Percentiles rank a stretch among this genome's conserved stretches.
Conservation (phyloP, 1,140 invertebrate genomes). For the Melitaea cinxia region DNA sequence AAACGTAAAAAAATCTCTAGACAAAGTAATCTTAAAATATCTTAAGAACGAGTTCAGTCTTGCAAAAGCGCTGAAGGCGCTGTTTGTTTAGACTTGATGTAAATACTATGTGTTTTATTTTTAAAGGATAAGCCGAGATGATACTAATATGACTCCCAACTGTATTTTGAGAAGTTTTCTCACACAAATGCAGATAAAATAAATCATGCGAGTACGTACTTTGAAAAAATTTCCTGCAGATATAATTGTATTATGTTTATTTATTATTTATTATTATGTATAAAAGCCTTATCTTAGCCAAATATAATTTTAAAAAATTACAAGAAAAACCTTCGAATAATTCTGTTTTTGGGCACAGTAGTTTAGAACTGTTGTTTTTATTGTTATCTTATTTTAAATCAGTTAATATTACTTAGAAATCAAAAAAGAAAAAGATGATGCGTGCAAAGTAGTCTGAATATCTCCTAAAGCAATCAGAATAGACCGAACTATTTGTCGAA, state of each 20-base stretch:
- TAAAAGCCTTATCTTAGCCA: too few relatives aligned
- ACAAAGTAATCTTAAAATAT: not conserved
- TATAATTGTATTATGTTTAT: too few relatives aligned
- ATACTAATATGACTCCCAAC: conserved; percentile 16
- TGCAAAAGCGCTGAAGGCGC: conserved; percentile 11
- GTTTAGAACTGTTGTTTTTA: too few relatives aligned
- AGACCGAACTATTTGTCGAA: not conserved
- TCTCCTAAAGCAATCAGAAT: not conserved
- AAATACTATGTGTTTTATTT: conserved; percentile 17
- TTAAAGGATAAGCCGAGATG: conserved; percentile 21
- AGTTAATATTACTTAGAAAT: too few relatives aligned
- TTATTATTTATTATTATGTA: too few relatives aligned
- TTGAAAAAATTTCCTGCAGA: too few relatives aligned
- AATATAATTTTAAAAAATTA: too few relatives aligned
- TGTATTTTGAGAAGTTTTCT: conserved; percentile 12
- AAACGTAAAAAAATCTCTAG: not conserved
- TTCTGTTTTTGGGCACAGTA: too few relatives aligned
- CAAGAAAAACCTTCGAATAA: too few relatives aligned
- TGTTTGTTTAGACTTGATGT: conserved; percentile 24
- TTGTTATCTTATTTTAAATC: too few relatives aligned
- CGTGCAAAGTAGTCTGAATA: not conserved
- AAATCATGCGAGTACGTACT: too few relatives aligned
- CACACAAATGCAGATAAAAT: not conserved
- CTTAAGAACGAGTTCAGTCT: not conserved
- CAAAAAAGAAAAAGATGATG: not conserved